A percentile compares a stretch with the other conserved stretches of the same genome.
phyloP scores from a whole-genome alignment of 2,797 vertebrate genomes.

The Uromys caudimaculatus region DNA sequence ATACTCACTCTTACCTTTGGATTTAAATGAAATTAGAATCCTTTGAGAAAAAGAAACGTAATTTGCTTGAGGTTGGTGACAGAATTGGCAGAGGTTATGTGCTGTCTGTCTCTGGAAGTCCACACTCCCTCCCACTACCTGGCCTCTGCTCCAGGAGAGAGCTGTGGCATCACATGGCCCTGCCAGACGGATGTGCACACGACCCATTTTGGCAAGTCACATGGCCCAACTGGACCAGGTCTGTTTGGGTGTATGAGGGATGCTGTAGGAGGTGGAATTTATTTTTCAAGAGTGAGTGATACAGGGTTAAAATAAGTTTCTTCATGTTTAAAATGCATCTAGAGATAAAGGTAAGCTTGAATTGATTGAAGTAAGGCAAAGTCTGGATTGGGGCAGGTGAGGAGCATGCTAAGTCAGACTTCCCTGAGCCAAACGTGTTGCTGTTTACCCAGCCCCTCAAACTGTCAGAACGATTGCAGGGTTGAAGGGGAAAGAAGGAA shows the following conservation, averaged over 20 bases:
- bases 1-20: not conserved
- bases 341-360: constrained; percentile 56
- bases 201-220: not conserved
- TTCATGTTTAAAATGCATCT: constrained; percentile 63
- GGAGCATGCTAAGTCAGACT: constrained; percentile 35
- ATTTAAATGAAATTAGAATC: not conserved
- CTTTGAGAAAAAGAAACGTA: not conserved
- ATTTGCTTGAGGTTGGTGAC: constrained; percentile 30
- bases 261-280: not conserved
- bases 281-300: not conserved
- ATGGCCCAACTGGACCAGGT: not conserved
- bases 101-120: not conserved
- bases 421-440: constrained; percentile 44
- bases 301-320: constrained; percentile 54
- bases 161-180: not conserved
- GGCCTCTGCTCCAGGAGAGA: not conserved
- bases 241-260: not conserved
- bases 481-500: not conserved
- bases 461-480: constrained; percentile 26
- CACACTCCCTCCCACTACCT: not conserved
- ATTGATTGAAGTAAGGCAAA: constrained; percentile 57
- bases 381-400: constrained; percentile 12
- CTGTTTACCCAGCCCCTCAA: constrained; percentile 31
- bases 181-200: not conserved
- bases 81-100: not conserved